phyloP scores from a whole-genome alignment of 2,797 vertebrate species.

The Takifugu rubripes region DNA sequence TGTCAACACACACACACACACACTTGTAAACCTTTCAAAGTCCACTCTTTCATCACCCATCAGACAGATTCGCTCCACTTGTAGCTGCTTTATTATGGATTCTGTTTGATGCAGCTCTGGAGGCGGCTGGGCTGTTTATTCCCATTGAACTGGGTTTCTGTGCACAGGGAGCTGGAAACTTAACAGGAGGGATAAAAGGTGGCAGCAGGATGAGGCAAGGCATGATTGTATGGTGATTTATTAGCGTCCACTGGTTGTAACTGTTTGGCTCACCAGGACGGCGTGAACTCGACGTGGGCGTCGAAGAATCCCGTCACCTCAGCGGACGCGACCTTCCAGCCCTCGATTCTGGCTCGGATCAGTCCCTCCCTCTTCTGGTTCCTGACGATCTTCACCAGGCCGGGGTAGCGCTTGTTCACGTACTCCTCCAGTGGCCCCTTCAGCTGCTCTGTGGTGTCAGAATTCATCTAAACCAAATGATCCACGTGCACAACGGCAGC shows the following conservation, averaged over 20 bases:
- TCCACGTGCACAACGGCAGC: too few relatives aligned
- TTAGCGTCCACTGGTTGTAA: background rate
- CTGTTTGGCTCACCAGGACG: constrained; percentile 83
- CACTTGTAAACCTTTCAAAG: background rate
- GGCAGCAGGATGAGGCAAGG: constrained; percentile 2
- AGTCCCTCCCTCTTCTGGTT: constrained; percentile 94
- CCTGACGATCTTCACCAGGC: constrained; percentile 93
- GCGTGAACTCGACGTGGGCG: constrained; percentile 95
- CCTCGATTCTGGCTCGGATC: constrained; percentile 92
- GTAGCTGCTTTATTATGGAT: constrained; percentile 35
- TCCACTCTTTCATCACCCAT: constrained; percentile 16
- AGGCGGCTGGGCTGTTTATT: constrained; percentile 31
- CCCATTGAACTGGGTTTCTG: constrained; percentile 16
- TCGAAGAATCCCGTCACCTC: constrained; percentile 96
- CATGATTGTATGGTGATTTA: background rate
- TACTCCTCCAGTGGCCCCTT: constrained; percentile 93
- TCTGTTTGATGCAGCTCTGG: constrained; percentile 49
- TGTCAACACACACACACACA: constrained; percentile 45
- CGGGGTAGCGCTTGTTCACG: constrained; percentile 91
- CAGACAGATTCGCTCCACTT: constrained; percentile 30
- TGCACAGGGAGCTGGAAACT: constrained; percentile 22
- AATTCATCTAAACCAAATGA: background rate
- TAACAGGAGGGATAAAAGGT: constrained; percentile 9
- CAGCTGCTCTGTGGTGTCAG: constrained; percentile 83
- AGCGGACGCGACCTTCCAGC: constrained; percentile 92